Evolutionary conservation across 1,140 invertebrate genomes (phyloP).

Genomic region (Drosophila quadrilineata): DNA sequence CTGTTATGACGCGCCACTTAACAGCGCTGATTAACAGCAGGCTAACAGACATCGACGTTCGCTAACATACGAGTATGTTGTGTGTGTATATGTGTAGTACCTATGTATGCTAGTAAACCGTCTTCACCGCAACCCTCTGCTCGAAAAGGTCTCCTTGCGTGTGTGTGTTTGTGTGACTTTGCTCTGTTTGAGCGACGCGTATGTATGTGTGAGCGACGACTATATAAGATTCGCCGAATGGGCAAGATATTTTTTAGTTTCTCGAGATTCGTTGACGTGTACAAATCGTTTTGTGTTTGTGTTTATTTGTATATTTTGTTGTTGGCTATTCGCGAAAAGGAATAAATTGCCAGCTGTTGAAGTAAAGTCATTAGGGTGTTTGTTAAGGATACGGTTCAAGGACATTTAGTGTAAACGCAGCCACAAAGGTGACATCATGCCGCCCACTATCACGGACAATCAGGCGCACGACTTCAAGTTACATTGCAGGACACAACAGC

Average conservation of each 20-base stretch:
- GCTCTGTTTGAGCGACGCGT: too few species aligned
- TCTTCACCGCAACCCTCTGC: too few species aligned
- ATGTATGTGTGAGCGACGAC: neutral
- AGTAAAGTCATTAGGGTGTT: neutral
- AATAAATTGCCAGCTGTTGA: slow-evolving; percentile 1
- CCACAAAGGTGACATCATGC: slow-evolving; percentile 59
- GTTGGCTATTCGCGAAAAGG: slow-evolving; percentile 5
- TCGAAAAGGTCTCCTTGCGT: too few species aligned
- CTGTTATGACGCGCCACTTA: slow-evolving; percentile 2
- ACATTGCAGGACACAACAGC: slow-evolving; percentile 36
- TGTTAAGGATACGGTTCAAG: slow-evolving; percentile 23
- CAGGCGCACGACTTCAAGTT: slow-evolving; percentile 53
- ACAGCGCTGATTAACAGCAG: slow-evolving; percentile 23
- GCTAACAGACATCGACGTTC: neutral
- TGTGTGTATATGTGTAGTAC: too few species aligned
- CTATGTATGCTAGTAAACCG: too few species aligned
- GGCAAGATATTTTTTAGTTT: slow-evolving; percentile 52
- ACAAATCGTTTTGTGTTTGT: slow-evolving; percentile 12
- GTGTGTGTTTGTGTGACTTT: neutral
- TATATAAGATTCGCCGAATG: slow-evolving; percentile 48
- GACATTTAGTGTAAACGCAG: slow-evolving; percentile 10
- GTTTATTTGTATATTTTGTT: slow-evolving; percentile 1
- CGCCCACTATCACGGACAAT: slow-evolving; percentile 61
- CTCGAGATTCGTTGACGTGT: slow-evolving; percentile 44
- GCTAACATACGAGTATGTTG: neutral